Base-by-base conservation (phyloP, 2,113 vertebrate species). In the Dromaius novaehollandiae region DNA sequence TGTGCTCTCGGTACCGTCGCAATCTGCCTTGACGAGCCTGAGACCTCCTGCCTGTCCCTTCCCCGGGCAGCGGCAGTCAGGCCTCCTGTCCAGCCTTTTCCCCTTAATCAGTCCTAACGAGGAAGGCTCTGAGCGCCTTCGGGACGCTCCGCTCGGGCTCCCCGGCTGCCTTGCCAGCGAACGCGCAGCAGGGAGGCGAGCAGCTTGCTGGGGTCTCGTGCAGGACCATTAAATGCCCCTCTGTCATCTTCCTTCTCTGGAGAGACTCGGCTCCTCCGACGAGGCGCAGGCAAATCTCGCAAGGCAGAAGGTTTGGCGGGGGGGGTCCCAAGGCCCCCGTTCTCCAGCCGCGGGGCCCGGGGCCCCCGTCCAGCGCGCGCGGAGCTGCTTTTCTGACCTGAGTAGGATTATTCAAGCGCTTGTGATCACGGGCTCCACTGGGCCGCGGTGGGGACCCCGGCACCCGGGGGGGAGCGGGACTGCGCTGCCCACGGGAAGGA, bases 171-270 rank as follows among this genome's bases (percentile, higher is more conserved):
- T 53, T 19, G 2, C 50, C 24, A 81, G 34, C 25, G 34, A 85
- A 24, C 0, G 8, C 44, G 17, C 44, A n/a, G 38, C 1, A 1
- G 63, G 40, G 24, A 76, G 28, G 22, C 82, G 82, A 56, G 2
- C 0, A 0, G 77, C n/a, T 77, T 46, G 13, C 0, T 5, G 3
- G 82, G 34, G 18, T 50, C 60, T 36, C 10, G 7, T 21, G 2
- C 70, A 24, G 1, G 14, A 58, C 82, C 66, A 68, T 11, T 71
- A 88, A 63, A 53, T 4, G 40, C 55, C 90, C 48, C 61, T 22
- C 76, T 92, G 77, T 84, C n/a, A 5, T 53, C 70, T 87, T 32
- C 81, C 77, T 87, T 82, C 75, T 11, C 53, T 74, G 48, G n/a
- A 11, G 7, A 44, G 74, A 58, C 21, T 87, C 38, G 56, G 85